phyloP scores from a whole-genome alignment of 2,113 vertebrate species.

The Pluvialis apricaria region DNA sequence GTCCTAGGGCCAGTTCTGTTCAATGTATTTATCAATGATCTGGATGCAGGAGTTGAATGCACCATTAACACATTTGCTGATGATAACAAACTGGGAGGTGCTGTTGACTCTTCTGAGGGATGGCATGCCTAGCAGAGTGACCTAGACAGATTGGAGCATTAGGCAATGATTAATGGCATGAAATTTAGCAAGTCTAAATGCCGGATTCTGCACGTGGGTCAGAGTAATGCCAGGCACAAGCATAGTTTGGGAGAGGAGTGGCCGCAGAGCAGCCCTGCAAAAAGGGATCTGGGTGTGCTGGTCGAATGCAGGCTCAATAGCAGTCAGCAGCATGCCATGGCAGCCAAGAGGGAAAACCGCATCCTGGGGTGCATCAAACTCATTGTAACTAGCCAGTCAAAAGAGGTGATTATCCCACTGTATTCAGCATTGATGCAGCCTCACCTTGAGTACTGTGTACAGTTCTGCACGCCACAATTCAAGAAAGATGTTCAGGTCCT shows the following conservation, averaged over 20 bases:
- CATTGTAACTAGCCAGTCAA: background rate
- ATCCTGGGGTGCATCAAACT: background rate
- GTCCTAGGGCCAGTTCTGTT: background rate
- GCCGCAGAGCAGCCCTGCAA: background rate
- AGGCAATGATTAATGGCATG: background rate
- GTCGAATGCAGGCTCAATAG: background rate
- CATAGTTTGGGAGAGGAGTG: background rate
- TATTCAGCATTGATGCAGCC: rapidly evolving
- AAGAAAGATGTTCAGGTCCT: background rate
- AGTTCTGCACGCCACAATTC: background rate
- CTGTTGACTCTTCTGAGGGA: background rate
- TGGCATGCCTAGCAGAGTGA: background rate
- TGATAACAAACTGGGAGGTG: background rate
- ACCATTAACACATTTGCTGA: background rate
- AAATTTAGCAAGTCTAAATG: background rate
- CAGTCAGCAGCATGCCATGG: background rate
- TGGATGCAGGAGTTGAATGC: background rate
- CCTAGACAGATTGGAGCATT: background rate
- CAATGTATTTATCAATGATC: background rate
- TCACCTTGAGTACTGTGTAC: background rate
- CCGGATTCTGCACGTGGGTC: background rate
- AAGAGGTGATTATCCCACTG: rapidly evolving
- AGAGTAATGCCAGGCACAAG: rapidly evolving
- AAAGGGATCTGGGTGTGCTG: background rate
- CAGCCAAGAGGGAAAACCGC: rapidly evolving